These are phyloP conservation scores for Bimastos eiseni DNA, from an alignment of 2,888 invertebrate species.

Conservation along the genomic window DNA sequence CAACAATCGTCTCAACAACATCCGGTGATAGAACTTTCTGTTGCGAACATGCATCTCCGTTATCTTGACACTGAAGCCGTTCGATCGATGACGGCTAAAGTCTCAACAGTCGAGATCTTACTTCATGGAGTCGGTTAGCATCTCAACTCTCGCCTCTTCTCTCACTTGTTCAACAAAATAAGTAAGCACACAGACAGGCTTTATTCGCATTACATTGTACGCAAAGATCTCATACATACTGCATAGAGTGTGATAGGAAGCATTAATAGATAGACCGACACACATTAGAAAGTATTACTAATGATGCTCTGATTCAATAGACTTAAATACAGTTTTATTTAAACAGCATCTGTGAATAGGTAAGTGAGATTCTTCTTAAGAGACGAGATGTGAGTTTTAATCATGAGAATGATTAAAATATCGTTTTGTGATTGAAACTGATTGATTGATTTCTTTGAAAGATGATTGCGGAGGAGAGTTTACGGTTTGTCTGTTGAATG, in stretches of 20 bases:
- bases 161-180: no score
- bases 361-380: neutral
- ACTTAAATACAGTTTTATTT: no score
- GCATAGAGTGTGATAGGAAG: no score
- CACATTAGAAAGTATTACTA: no score
- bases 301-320: no score
- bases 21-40: conserved; percentile 29
- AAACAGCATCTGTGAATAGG: no score
- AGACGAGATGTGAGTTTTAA: neutral
- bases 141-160: neutral
- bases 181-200: no score
- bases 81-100: conserved; percentile 49
- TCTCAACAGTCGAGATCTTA: conserved; percentile 50
- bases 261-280: no score
- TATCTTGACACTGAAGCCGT: conserved; percentile 50
- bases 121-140: neutral
- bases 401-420: no score
- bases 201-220: no score
- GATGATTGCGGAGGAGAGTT: conserved; percentile 34
- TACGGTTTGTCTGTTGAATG: conserved; percentile 51
- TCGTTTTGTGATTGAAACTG: neutral
- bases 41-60: conserved; percentile 53
- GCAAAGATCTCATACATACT: no score
- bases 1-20: neutral
- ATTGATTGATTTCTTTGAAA: neutral